phyloP scores from a whole-genome alignment of 2,113 vertebrate species.

The Bostrychus sinensis region DNA sequence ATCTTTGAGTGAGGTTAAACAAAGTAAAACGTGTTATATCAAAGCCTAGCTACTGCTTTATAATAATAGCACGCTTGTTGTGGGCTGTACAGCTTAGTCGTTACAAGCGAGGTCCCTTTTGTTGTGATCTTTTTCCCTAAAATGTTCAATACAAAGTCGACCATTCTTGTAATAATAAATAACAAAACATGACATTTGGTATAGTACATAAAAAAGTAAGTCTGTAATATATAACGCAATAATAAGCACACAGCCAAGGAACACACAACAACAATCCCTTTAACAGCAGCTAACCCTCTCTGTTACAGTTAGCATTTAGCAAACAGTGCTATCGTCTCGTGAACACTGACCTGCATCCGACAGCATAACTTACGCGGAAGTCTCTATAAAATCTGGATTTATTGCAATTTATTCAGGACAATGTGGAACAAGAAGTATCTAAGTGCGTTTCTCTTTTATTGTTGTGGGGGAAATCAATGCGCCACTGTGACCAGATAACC shows the following conservation, averaged over 20 bases:
- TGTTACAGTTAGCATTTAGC: constrained; percentile 62
- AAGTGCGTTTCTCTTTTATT: constrained; percentile 39
- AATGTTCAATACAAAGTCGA: neutral
- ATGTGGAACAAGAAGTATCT: neutral
- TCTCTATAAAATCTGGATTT: neutral
- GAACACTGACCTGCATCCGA: constrained; percentile 74
- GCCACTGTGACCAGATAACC: constrained; percentile 8
- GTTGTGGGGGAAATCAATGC: constrained; percentile 51
- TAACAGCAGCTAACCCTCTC: constrained; percentile 35
- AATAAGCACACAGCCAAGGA: neutral
- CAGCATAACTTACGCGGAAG: constrained; percentile 54
- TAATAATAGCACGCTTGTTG: neutral
- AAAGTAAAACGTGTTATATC: neutral
- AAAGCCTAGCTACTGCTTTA: constrained; percentile 1
- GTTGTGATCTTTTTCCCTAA: no score
- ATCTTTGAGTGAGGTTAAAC: neutral
- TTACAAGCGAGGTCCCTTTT: no score
- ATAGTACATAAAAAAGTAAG: neutral
- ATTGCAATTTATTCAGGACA: neutral
- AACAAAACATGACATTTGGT: neutral
- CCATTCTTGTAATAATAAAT: neutral
- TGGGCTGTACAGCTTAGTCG: no score
- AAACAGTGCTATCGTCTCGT: neutral
- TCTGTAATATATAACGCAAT: no score
- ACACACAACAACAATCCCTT: neutral